phyloP scores from a whole-genome alignment of 2,888 invertebrate species.

The Margaritifera margaritifera region DNA sequence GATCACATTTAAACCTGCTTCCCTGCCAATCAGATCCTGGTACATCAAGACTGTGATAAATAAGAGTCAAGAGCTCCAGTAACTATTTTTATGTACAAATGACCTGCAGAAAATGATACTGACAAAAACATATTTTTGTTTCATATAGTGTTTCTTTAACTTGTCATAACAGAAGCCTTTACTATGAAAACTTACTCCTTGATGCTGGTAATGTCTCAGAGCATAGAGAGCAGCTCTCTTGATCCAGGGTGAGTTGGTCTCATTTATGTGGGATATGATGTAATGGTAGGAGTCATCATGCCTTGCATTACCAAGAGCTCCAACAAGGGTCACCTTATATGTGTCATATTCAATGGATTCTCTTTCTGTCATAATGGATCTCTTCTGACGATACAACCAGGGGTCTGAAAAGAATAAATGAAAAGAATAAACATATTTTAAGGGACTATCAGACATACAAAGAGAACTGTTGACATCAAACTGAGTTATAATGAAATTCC shows the following conservation, averaged over 20 bases:
- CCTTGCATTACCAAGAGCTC: conserved; percentile 41
- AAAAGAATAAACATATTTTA: no score
- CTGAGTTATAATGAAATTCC: no score
- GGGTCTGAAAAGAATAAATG: conserved; percentile 20
- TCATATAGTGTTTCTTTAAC: neutral
- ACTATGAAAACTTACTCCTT: conserved; percentile 17
- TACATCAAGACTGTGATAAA: no score
- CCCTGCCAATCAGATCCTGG: no score
- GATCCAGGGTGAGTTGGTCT: conserved; percentile 36
- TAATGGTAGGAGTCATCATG: conserved; percentile 38
- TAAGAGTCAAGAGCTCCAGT: no score
- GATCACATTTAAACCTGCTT: no score
- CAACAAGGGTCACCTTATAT: conserved; percentile 33
- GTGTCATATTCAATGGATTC: conserved; percentile 24
- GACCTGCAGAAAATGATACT: no score
- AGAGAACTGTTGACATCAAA: no score
- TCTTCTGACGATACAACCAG: conserved; percentile 22
- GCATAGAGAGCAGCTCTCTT: conserved; percentile 43
- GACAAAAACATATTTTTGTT: no score
- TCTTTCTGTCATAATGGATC: conserved; percentile 30
- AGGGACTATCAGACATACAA: no score
- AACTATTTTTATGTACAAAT: no score
- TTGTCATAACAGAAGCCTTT: neutral
- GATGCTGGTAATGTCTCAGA: conserved; percentile 28
- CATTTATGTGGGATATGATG: conserved; percentile 44